Evolutionary conservation across 2,888 invertebrate genomes (phyloP).

Genomic region (Caenorhabditis japonica): DNA sequence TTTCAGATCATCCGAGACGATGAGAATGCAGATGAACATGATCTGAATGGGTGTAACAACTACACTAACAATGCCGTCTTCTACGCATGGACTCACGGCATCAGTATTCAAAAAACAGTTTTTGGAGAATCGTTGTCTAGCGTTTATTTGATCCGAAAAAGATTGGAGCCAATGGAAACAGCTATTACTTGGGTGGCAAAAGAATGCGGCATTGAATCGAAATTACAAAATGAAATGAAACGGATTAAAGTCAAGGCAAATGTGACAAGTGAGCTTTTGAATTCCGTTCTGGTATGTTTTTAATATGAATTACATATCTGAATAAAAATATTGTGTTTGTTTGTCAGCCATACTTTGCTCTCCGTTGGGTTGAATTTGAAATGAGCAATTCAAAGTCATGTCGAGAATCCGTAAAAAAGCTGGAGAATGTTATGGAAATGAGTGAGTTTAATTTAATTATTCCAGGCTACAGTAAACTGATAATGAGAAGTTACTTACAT

Average conservation of each 20-base stretch:
- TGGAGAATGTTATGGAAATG: too few relatives aligned
- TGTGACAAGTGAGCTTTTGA: background rate
- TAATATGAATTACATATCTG: background rate
- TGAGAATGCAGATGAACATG: too few relatives aligned
- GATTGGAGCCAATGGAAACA: background rate
- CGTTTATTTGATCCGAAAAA: background rate
- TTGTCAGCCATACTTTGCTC: conserved; percentile 6
- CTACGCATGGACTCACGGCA: background rate
- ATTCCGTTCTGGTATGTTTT: background rate
- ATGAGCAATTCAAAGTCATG: conserved; percentile 2
- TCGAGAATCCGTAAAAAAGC: too few relatives aligned
- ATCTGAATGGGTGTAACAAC: background rate
- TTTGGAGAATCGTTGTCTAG: background rate
- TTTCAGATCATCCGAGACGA: too few relatives aligned
- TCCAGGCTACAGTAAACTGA: too few relatives aligned
- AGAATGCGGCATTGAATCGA: conserved; percentile 1
- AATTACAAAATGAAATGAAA: background rate
- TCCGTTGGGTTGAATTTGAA: background rate
- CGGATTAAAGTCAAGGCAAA: background rate
- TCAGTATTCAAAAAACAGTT: background rate
- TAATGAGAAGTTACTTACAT: too few relatives aligned
- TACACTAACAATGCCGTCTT: background rate
- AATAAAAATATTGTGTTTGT: too few relatives aligned
- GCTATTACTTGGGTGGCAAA: background rate
- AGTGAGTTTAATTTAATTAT: too few relatives aligned